Percentiles rank a stretch among this genome's conserved stretches.
Evolutionary conservation across 2,113 vertebrate genomes (phyloP).

Genomic region (Phycodurus eques): DNA sequence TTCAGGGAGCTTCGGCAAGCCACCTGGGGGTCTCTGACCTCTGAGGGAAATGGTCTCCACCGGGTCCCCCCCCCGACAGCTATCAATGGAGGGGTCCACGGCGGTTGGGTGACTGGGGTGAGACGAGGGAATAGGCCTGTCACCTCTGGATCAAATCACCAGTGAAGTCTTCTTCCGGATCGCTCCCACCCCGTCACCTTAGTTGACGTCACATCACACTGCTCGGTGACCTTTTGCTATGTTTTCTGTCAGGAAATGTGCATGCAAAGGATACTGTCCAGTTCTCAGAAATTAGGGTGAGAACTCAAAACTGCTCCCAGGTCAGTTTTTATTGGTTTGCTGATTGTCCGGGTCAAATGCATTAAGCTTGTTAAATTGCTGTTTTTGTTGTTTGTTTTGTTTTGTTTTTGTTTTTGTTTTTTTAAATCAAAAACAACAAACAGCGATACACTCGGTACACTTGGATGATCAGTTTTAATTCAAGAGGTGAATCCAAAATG

Average conservation of each 20-base stretch:
- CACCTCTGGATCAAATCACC: slow-evolving; percentile 59
- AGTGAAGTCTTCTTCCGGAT: slow-evolving; percentile 58
- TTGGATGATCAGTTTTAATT: no score
- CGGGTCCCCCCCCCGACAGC: slow-evolving; percentile 56
- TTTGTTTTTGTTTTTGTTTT: no score
- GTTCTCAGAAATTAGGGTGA: neutral
- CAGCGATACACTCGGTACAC: no score
- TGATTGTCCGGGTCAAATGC: neutral
- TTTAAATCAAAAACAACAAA: no score
- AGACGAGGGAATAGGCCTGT: slow-evolving; percentile 66
- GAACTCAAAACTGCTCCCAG: neutral
- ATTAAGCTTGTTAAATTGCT: neutral
- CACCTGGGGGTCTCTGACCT: slow-evolving; percentile 69
- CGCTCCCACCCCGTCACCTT: slow-evolving; percentile 46
- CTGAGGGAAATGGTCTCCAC: slow-evolving; percentile 59
- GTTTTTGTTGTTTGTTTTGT: neutral
- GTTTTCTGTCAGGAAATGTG: neutral
- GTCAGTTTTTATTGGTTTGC: neutral
- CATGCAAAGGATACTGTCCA: slow-evolving; percentile 3
- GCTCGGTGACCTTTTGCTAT: slow-evolving; percentile 40
- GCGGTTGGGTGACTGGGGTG: slow-evolving; percentile 59
- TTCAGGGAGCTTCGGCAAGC: slow-evolving; percentile 48
- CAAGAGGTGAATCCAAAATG: no score
- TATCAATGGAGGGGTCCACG: slow-evolving; percentile 75
- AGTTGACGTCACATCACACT: slow-evolving; percentile 52